Percentiles rank a stretch among this genome's conserved stretches.
These are phyloP conservation scores for Salminus brasiliensis DNA, from an alignment of 2,113 vertebrate genomes.

Conservation along the genomic window DNA sequence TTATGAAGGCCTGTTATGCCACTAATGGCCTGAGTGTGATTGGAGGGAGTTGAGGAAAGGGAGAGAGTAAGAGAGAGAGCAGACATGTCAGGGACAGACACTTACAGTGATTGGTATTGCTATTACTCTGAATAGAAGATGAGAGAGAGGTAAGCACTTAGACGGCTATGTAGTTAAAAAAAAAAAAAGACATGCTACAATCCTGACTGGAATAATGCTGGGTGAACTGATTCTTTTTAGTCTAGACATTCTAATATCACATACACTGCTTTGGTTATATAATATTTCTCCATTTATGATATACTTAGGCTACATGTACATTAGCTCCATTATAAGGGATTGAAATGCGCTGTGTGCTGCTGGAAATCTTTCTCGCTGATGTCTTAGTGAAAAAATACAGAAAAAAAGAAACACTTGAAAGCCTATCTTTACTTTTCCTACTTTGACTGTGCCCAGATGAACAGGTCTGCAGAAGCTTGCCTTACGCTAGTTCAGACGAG, in stretches of 20 bases:
- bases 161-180: slow-evolving; percentile 11
- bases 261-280: slow-evolving; percentile 14
- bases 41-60: not conserved
- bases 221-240: slow-evolving; percentile 24
- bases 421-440: not conserved
- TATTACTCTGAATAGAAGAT: slow-evolving; percentile 62
- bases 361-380: not conserved
- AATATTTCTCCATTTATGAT: not conserved
- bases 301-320: not conserved
- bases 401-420: not conserved
- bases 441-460: not conserved
- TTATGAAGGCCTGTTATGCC: slow-evolving; percentile 41
- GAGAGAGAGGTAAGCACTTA: slow-evolving; percentile 31
- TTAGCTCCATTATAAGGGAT: not conserved
- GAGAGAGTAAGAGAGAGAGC: slow-evolving; percentile 36
- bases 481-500: not conserved
- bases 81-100: slow-evolving; percentile 47
- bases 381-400: not conserved
- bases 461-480: not conserved
- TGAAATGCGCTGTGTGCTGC: not conserved
- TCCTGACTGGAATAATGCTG: not conserved
- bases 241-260: slow-evolving; percentile 26
- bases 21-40: slow-evolving; percentile 43
- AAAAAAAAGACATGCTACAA: not conserved
- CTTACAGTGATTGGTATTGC: slow-evolving; percentile 53